Base-by-base conservation (phyloP, 2,888 invertebrate genomes). In the Drosophila hamatofila region DNA sequence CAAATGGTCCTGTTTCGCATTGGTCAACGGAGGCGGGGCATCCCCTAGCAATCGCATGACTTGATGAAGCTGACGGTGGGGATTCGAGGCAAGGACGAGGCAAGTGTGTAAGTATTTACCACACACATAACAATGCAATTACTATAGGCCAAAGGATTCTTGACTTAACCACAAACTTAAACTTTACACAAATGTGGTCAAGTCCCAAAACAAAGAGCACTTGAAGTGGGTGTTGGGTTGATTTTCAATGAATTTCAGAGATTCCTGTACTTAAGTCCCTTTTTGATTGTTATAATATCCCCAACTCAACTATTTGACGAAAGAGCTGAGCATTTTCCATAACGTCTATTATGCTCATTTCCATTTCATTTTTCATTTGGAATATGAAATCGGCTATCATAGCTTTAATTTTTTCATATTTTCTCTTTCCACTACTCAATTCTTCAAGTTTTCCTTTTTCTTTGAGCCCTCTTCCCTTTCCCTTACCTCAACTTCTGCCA, bases 41-140 rank as follows among this genome's bases (percentile, higher is more conserved):
- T 18, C 18, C 44, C 42, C 8, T 8, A 37, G 30, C 30, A 9
- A 30, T 9, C 30, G 30, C 30, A 9, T 30, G 30, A n/a, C 37
- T n/a, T 8, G 37, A n/a, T 27, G 35, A 51, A 35, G 42, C 75
- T 44, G 11, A 27, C 37, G 25, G 21, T 21, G 56, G 59, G 18
- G 18, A 58, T 51, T 63, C 14, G 18, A 44, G 42, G n/a, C n/a
- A n/a, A n/a, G n/a, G n/a, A n/a, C 16, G 30, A 30, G 33, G 14
- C 33, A 55, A 62, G 42, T 66, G 41, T 51, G 62, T 18, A 49
- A 42, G 52, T 57, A 57, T 74, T 76, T 59, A 59, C 77, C 52
- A 39, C 64, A 75, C 57, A 55, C 76, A 76, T 58, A 54, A 48
- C 76, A 72, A 71, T 27, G 56, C 70, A 61, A 52, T 70, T 61